Percentiles rank a stretch among this genome's conserved stretches.
These are phyloP conservation scores for Coecobrya sp. DNA, from an alignment of 2,888 invertebrate species.

Conservation along the genomic window DNA sequence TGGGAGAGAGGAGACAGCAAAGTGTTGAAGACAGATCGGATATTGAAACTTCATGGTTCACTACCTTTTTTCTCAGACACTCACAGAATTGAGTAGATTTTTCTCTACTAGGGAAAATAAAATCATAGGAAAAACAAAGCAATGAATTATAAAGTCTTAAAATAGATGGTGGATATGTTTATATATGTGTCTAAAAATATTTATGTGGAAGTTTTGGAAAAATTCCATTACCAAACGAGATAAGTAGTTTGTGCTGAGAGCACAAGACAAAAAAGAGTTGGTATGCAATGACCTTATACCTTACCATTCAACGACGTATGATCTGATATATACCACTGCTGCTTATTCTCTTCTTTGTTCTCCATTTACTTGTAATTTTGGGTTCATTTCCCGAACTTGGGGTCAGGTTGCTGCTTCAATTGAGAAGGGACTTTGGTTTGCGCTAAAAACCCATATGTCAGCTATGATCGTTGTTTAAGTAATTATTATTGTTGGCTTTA, in stretches of 20 bases:
- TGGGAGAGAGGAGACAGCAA: slow-evolving; percentile 4
- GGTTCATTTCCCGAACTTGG: background rate
- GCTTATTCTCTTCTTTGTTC: background rate
- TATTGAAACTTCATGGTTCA: slow-evolving; percentile 65
- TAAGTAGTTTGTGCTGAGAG: background rate
- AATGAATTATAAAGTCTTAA: slow-evolving; percentile 1
- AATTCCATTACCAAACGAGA: slow-evolving; percentile 35
- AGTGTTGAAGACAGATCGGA: slow-evolving; percentile 60
- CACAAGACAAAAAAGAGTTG: background rate
- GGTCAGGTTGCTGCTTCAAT: slow-evolving; percentile 7
- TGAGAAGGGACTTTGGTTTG: slow-evolving; percentile 7
- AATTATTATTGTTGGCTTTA: slow-evolving; percentile 63
- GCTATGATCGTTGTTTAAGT: slow-evolving; percentile 39
- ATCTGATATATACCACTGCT: background rate
- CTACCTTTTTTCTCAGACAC: slow-evolving; percentile 53
- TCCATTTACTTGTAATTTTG: background rate
- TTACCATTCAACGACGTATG: slow-evolving; percentile 38
- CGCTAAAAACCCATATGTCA: slow-evolving; percentile 51
- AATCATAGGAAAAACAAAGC: slow-evolving; percentile 27
- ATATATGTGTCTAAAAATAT: slow-evolving; percentile 9
- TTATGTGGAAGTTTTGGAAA: slow-evolving; percentile 28
- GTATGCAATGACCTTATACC: background rate
- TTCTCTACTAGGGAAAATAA: background rate
- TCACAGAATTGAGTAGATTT: background rate
- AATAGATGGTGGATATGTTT: background rate